Percentiles rank a stretch among this genome's conserved stretches.
Evolutionary conservation across 2,797 vertebrate genomes (phyloP).

Genomic region (Lateolabrax maculatus): DNA sequence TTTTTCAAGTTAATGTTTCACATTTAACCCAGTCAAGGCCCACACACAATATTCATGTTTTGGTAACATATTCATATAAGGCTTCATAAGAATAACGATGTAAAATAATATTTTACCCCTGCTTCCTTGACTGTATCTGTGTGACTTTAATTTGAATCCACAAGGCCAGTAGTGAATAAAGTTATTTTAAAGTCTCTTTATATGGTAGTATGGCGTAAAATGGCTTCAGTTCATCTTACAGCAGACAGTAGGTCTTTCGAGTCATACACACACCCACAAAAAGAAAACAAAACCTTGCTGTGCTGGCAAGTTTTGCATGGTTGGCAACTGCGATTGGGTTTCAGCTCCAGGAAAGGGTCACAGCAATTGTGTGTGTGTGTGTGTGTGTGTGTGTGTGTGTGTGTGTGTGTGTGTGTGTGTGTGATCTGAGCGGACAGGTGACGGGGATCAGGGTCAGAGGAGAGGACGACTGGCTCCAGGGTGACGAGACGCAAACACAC

Average conservation of each 20-base stretch:
- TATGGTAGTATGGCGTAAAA: slow-evolving; percentile 8
- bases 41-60: not conserved
- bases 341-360: slow-evolving; percentile 76
- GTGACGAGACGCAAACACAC: slow-evolving; percentile 64
- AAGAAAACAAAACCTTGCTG: slow-evolving; percentile 72
- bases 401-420: slow-evolving; percentile 40
- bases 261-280: slow-evolving; percentile 39
- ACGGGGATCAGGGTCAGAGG: slow-evolving; percentile 79
- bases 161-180: slow-evolving; percentile 15
- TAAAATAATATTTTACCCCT: not conserved
- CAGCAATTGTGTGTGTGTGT: slow-evolving; percentile 59
- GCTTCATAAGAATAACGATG: not conserved
- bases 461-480: slow-evolving; percentile 76
- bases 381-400: slow-evolving; percentile 40
- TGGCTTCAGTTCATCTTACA: slow-evolving; percentile 35
- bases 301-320: slow-evolving; percentile 66
- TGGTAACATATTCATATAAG: not conserved
- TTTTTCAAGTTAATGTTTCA: slow-evolving; percentile 36
- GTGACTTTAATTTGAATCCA: slow-evolving; percentile 15
- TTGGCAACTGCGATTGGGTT: slow-evolving; percentile 74
- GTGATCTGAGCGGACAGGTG: slow-evolving; percentile 85
- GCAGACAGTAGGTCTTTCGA: slow-evolving; percentile 46
- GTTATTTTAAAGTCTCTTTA: slow-evolving; percentile 40
- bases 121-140: not conserved
- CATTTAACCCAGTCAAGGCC: not conserved